Base-by-base conservation (phyloP, 2,113 vertebrate genomes). In the Rana temporaria region DNA sequence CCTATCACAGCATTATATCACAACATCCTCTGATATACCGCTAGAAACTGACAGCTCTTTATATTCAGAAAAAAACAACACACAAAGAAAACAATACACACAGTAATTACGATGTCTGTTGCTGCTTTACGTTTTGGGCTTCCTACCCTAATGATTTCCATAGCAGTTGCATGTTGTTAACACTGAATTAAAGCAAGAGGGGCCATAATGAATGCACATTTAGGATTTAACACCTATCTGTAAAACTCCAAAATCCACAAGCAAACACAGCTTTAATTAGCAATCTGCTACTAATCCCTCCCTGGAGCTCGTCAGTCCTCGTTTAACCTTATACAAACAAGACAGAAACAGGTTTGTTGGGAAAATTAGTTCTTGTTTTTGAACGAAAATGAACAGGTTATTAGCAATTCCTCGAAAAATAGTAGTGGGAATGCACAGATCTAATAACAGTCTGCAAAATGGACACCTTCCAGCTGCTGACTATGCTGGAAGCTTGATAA, bases 191-290 rank as follows among this genome's bases (percentile, higher is more conserved):
- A 75, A 75, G 65, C 55, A 67, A 68, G 64, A 18, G 30, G 30
- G 64, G 22, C 64, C 19, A 19, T 60, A 59, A 79, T 68, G 55
- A 78, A 79, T 34, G 66, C 48, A 69, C 78, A 71, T 55, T 71
- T 70, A 71, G 20, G 32, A 71, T 62, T 56, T 60, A 81, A 71
- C 67, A 57, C 78, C 59, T 62, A 48, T 34, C 55, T 71, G 48
- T 81, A 81, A 70, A 81, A 48, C 24, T 53, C 68, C 79, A 64
- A 62, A 81, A 81, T 72, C 68, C 68, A 71, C 67, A 70, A 48
- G 78, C 66, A 81, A 81, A 81, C 66, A 71, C 55, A 26, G 48
- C 24, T 78, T 78, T 68, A 79, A 79, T 79, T 79, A 79, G 64
- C 77, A 68, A 68, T 68, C 77, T 59, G 77, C 17, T 57, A 22